Evolutionary conservation across 1,140 invertebrate genomes (phyloP).

Genomic region (Leptestheria dahalacensis): DNA sequence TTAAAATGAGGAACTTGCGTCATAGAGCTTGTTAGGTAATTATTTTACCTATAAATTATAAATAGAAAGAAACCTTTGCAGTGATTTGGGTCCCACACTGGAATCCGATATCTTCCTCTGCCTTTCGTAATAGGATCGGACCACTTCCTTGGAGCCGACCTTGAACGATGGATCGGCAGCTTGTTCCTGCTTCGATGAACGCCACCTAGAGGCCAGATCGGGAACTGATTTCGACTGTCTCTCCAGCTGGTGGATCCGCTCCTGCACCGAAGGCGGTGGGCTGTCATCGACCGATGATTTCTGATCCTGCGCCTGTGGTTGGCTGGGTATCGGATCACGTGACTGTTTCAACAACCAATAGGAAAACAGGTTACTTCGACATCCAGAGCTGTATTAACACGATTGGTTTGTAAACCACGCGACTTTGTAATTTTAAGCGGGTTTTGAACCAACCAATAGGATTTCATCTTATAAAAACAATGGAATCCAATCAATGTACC

Average conservation of each 20-base stretch:
- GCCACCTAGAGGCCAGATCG: constrained; percentile 5
- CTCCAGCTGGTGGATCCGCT: constrained; percentile 57
- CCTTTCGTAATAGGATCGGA: constrained; percentile 67
- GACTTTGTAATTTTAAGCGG: no score
- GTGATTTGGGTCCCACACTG: not conserved
- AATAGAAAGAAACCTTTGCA: not conserved
- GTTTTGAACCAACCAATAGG: no score
- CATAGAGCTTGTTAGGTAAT: not conserved
- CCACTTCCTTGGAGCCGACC: constrained; percentile 70
- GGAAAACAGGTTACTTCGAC: no score
- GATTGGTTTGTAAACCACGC: no score
- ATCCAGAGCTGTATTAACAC: no score
- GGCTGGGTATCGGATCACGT: no score
- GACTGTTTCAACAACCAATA: not conserved
- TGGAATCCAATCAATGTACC: no score
- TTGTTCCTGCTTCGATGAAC: constrained; percentile 41
- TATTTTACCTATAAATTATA: not conserved
- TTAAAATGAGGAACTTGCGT: no score
- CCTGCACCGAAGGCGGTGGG: constrained; percentile 46
- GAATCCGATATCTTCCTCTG: constrained; percentile 28
- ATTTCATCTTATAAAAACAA: no score
- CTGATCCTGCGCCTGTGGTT: no score
- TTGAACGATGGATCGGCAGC: constrained; percentile 61
- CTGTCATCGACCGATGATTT: constrained; percentile 30
- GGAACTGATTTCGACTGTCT: constrained; percentile 20